Evolutionary conservation across 2,113 vertebrate genomes (phyloP).

Genomic region (Burhinus bistriatus): DNA sequence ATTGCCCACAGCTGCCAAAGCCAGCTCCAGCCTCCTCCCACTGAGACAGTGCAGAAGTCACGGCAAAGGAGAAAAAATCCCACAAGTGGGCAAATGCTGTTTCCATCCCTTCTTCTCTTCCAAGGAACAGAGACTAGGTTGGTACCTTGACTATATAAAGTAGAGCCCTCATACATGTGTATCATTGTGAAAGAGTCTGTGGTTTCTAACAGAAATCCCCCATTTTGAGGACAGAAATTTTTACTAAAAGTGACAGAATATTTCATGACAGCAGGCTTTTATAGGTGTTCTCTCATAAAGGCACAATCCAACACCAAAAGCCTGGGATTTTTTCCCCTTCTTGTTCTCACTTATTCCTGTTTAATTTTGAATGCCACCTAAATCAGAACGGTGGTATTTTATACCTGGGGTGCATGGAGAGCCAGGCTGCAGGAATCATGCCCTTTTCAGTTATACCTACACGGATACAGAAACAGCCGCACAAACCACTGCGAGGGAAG

Average conservation of each 20-base stretch:
- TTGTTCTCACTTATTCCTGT: background rate
- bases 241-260: background rate
- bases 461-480: fast-evolving
- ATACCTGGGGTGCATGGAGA: background rate
- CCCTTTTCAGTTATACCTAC: background rate
- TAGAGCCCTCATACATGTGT: background rate
- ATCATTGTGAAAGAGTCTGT: background rate
- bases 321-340: background rate
- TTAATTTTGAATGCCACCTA: background rate
- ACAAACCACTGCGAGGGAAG: background rate
- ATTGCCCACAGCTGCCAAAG: background rate
- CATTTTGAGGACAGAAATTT: background rate
- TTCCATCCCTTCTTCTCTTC: background rate
- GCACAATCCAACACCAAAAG: background rate
- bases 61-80: background rate
- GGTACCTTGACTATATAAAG: background rate
- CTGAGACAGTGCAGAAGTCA: background rate
- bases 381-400: background rate
- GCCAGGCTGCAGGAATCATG: background rate
- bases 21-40: background rate
- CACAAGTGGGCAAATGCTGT: background rate
- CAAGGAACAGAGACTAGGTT: background rate
- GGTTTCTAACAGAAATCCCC: slow-evolving; percentile 5
- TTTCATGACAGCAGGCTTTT: background rate
- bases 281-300: background rate